phyloP scores from a whole-genome alignment of 1,140 invertebrate genomes.

The Aphelenchoides avenae region DNA sequence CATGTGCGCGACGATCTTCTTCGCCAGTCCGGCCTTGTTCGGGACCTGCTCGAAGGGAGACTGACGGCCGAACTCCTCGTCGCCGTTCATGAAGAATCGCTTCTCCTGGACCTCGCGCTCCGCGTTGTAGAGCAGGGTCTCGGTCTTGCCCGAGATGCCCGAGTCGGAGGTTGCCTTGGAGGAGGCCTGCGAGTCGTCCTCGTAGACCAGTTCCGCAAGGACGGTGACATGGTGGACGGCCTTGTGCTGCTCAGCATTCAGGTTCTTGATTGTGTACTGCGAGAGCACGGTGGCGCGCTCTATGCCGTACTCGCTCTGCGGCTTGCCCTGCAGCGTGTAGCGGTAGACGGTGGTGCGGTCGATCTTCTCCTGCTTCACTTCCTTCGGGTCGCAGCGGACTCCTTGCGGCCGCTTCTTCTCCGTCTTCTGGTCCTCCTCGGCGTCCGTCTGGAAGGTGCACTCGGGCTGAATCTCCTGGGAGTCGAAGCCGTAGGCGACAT shows the following conservation, averaged over 20 bases:
- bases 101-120: slow-evolving; percentile 36
- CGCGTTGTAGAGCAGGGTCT: slow-evolving; percentile 37
- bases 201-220: no score
- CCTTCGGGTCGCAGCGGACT: slow-evolving; percentile 26
- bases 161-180: no score
- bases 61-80: slow-evolving; percentile 31
- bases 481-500: slow-evolving; percentile 34
- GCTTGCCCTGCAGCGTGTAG: no score
- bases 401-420: slow-evolving; percentile 6
- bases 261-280: slow-evolving; percentile 7
- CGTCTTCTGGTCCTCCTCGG: no score
- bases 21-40: slow-evolving; percentile 26
- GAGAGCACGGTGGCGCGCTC: not conserved
- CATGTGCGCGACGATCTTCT: no score
- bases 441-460: no score
- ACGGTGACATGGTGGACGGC: no score
- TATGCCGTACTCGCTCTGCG: no score
- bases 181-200: no score
- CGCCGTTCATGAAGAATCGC: slow-evolving; percentile 43
- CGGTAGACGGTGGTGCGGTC: not conserved
- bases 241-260: not conserved
- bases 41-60: slow-evolving; percentile 12
- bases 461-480: slow-evolving; percentile 2
- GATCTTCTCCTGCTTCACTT: slow-evolving; percentile 15
- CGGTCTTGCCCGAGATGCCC: slow-evolving; percentile 19